These are phyloP conservation scores for Sinocyclocheilus anophthalmus DNA, from an alignment of 2,113 vertebrate genomes.

Conservation along the genomic window DNA sequence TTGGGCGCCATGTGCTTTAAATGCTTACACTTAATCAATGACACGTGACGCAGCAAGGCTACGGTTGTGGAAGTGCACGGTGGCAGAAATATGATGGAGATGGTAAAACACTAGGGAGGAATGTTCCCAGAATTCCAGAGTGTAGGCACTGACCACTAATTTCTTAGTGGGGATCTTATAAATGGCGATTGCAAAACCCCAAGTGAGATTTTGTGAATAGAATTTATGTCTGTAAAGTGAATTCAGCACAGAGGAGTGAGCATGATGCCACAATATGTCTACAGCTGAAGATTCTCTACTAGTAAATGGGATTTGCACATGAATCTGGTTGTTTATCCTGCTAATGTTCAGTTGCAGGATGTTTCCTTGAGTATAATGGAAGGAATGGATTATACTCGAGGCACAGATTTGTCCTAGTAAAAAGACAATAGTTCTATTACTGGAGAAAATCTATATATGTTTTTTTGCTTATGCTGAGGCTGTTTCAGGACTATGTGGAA, in stretches of 20 bases:
- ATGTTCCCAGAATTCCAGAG: conserved; percentile 21
- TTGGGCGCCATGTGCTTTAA: neutral
- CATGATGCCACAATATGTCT: neutral
- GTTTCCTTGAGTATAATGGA: neutral
- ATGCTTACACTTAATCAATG: conserved; percentile 42
- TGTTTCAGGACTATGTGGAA: conserved; percentile 5
- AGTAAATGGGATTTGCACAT: neutral
- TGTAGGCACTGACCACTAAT: conserved; percentile 7
- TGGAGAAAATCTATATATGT: neutral
- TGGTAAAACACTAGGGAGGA: neutral
- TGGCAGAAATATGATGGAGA: conserved; percentile 42
- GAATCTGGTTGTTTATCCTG: neutral
- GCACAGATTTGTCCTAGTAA: neutral
- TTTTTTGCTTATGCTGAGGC: neutral
- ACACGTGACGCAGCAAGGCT: conserved; percentile 21
- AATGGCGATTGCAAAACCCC: neutral
- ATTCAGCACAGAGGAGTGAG: neutral
- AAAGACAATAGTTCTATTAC: neutral
- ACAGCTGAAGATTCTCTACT: neutral
- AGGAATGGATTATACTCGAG: conserved; percentile 7
- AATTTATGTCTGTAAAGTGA: neutral
- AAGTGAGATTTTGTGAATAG: neutral
- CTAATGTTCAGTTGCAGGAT: neutral
- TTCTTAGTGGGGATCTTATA: neutral
- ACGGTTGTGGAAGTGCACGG: neutral